Evolutionary conservation across 2,113 vertebrate genomes (phyloP), one percentile per base, ranked within the genome.

Genomic region (Prunella himalayana): DNA sequence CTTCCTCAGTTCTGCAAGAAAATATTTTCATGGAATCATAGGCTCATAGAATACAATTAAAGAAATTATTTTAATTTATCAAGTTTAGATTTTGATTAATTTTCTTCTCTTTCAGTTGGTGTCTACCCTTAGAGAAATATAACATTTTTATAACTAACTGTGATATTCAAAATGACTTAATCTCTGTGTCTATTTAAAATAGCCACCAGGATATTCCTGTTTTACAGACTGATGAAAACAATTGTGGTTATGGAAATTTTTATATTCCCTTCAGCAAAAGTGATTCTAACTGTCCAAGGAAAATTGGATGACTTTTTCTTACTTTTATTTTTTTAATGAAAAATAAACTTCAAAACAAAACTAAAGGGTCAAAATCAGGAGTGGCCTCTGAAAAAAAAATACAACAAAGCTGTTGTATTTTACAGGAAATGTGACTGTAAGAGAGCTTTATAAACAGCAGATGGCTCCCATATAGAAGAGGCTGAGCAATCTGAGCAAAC

Each of bases 381-480:
- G 25, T 45, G 60, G 24, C 13, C 47, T n/a, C 44, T 45, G 60
- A 83, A 71, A 92, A 77, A 73, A 45, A 59, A 95, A 13, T 37
- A 30, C 82, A 49, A 82, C 68, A 72, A 92, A 88, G 41, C 10
- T 35, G 39, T 57, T 80, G 85, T 94, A 90, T 97, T 97, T 97
- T 97, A 96, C 92, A 93, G 89, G 89, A 93, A 97, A 97, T 77
- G 63, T 92, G 94, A 94, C 93, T 90, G 94, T 97, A 97, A 97
- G 94, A 94, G 94, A 92, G 78, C 47, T 92, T 97, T 96, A 95
- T 96, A 98, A 96, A 97, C 94, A 97, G 96, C 97, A 98, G 96
- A 98, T 98, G 97, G 96, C 94, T 98, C 97, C 94, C 93, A 97
- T 93, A 88, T 94, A 96, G 93, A 97, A 97, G 90, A 97, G 95